phyloP scores from a whole-genome alignment of 2,797 vertebrate species.

The Neosilurus mollespiculum region DNA sequence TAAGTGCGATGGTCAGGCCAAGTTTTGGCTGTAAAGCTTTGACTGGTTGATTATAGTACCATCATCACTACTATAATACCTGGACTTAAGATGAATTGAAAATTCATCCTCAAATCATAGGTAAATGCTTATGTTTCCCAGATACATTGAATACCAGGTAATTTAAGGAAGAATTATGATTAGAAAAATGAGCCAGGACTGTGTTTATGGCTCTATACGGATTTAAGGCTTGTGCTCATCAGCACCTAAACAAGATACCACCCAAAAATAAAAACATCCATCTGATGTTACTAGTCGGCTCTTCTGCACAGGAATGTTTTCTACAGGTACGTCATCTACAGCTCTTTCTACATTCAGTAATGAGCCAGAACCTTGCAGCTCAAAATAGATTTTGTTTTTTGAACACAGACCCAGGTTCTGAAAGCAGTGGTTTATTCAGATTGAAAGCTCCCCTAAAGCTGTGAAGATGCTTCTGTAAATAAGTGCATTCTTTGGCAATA shows the following conservation, averaged over 20 bases:
- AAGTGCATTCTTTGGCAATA: not conserved
- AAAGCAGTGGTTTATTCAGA: not conserved
- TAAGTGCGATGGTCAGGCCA: not conserved
- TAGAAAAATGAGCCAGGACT: not conserved
- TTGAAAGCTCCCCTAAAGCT: not conserved
- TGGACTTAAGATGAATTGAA: not conserved
- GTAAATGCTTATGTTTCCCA: not conserved
- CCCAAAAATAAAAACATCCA: not conserved
- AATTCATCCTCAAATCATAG: no score
- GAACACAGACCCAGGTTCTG: not conserved
- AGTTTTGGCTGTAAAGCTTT: not conserved
- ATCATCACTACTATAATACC: not conserved
- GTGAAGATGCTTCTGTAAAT: slow-evolving; percentile 10
- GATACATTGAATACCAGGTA: not conserved
- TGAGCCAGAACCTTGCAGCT: not conserved
- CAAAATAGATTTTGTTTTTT: not conserved
- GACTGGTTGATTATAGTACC: not conserved
- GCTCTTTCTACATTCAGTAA: not conserved
- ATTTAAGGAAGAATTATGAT: not conserved
- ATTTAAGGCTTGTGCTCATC: not conserved
- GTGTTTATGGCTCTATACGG: not conserved
- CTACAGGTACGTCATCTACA: not conserved
- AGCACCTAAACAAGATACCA: not conserved
- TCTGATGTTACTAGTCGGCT: not conserved
- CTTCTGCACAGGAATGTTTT: not conserved